These are phyloP conservation scores for Chrysocyon brachyurus DNA, from an alignment of 2,797 vertebrate genomes.

Conservation along the genomic window DNA sequence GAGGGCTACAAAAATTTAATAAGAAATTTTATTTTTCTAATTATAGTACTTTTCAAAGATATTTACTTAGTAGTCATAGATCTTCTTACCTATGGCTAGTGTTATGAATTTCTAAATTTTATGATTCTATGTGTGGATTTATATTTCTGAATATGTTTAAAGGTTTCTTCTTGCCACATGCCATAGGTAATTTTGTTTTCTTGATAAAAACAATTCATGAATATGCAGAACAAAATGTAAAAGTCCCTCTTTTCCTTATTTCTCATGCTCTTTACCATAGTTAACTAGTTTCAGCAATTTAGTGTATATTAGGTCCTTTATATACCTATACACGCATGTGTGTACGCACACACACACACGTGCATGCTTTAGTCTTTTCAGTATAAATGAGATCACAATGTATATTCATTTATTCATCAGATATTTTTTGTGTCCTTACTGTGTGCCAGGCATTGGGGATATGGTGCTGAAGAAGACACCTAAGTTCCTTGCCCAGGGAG, in stretches of 20 bases:
- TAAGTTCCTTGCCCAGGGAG: not conserved
- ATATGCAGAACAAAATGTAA: slow-evolving; percentile 19
- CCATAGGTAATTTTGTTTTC: slow-evolving; percentile 23
- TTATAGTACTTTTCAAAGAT: slow-evolving; percentile 45
- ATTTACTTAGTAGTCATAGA: slow-evolving; percentile 39
- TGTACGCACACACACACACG: not conserved
- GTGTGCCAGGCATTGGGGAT: not conserved
- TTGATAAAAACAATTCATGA: slow-evolving; percentile 16
- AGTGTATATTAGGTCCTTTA: not conserved
- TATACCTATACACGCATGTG: not conserved
- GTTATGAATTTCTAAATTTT: slow-evolving; percentile 38
- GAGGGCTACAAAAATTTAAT: slow-evolving; percentile 21
- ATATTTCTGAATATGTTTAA: slow-evolving; percentile 49
- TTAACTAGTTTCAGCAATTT: not conserved
- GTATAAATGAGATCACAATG: slow-evolving; percentile 39
- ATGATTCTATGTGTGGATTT: slow-evolving; percentile 23
- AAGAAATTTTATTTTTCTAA: slow-evolving; percentile 39
- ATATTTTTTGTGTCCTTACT: not conserved
- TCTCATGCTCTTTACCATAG: not conserved
- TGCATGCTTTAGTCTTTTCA: not conserved
- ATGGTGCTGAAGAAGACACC: not conserved
- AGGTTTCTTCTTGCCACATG: slow-evolving; percentile 8
- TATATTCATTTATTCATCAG: slow-evolving; percentile 14
- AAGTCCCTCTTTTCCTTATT: slow-evolving; percentile 32
- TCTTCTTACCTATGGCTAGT: not conserved